phyloP scores from a whole-genome alignment of 2,797 vertebrate species.

The Coccyzus lansbergi region DNA sequence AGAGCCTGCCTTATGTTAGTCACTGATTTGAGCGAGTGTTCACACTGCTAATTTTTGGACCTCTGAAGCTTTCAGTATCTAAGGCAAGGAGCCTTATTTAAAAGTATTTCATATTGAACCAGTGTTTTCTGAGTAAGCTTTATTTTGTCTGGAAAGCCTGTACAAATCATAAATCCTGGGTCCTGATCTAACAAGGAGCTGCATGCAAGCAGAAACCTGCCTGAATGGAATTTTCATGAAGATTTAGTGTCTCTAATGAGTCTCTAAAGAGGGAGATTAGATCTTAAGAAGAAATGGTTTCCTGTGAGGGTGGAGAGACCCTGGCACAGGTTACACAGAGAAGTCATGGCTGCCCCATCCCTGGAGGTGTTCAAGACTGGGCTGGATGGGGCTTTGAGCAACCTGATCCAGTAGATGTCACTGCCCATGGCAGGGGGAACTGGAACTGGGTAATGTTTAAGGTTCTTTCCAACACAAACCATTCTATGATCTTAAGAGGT shows the following conservation, averaged over 20 bases:
- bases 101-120: neutral
- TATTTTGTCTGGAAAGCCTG: neutral
- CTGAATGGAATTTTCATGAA: neutral
- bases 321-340: no score
- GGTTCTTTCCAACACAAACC: no score
- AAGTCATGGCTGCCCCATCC: no score
- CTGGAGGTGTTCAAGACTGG: no score
- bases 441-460: no score
- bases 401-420: no score
- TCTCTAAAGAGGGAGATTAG: neutral
- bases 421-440: no score
- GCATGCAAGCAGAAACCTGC: neutral
- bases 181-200: neutral
- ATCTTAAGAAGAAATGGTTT: no score
- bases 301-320: no score
- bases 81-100: neutral
- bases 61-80: neutral
- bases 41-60: neutral
- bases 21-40: neutral
- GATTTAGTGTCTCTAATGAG: neutral
- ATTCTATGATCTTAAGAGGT: neutral
- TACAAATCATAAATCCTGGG: neutral
- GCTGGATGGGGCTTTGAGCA: no score
- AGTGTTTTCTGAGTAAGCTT: neutral
- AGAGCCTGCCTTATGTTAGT: neutral